Base-by-base conservation (phyloP, 1,140 invertebrate species). In the Adelges cooleyi region DNA sequence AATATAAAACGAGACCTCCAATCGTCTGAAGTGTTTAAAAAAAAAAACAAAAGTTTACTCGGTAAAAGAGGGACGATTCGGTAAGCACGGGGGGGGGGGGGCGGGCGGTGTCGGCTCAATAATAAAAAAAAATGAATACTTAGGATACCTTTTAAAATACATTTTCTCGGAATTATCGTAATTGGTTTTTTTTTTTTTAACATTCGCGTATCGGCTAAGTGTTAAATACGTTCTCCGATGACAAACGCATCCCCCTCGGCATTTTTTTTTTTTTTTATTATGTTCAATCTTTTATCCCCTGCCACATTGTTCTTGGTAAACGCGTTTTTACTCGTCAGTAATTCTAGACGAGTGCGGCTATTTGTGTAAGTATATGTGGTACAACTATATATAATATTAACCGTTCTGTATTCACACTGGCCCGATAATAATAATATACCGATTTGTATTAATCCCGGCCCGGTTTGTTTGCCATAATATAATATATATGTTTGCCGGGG, bases 21-120 rank as follows among this genome's bases (percentile, higher is more conserved):
- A 56, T 44, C 53, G 53, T 56, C 52, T 54, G 52, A 59, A 59
- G 40, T 62, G 56, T 46, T 46, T 62, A 33, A 44, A 62, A 62
- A n/a, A n/a, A n/a, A n/a, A n/a, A n/a, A n/a, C n/a, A n/a, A n/a
- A 62, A 62, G 42, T 62, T 62, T 29, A 20, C 42, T 9, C 20
- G 18, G 46, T 25, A 62, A 62, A 59, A 18, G 54, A 27, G 25
- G 1, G 29, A 6, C 11, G 29, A 33, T 33, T 33, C 11, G 11
- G 11, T n/a, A n/a, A n/a, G n/a, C n/a, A n/a, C n/a, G 9, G 9
- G 22, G 3, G 6, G 1, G 25, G 15, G 15, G 23, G 15, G n/a
- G 25, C 1, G 27, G n/a, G 25, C 42, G 29, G 29, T 33, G 27
- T 6, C 25, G 3, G 33, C 17, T 51, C 13, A 36, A 2, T 17